A percentile compares a stretch with the other conserved stretches of the same genome.
Conservation (phyloP, 2,797 vertebrate genomes). For the Pogoniulus pusillus region DNA sequence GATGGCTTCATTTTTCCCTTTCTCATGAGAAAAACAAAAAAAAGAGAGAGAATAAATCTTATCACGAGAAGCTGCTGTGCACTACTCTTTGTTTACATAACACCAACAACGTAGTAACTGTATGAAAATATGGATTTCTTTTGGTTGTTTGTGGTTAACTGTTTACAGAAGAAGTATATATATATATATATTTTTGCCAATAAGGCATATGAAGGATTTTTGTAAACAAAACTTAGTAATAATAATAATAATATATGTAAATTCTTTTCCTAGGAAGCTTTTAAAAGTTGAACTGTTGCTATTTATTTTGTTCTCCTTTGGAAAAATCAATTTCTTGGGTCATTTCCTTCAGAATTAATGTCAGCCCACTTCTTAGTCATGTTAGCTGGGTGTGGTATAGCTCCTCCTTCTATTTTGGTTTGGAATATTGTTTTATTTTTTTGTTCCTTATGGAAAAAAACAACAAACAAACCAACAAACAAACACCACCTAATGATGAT, state of each 20-base stretch:
- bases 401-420: constrained; percentile 48
- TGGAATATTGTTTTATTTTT: constrained; percentile 39
- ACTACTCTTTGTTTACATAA: constrained; percentile 67
- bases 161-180: constrained; percentile 71
- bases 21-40: neutral
- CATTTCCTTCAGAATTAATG: constrained; percentile 42
- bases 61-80: constrained; percentile 41
- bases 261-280: constrained; percentile 55
- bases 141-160: constrained; percentile 52
- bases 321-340: constrained; percentile 30
- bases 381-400: constrained; percentile 45
- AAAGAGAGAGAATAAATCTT: neutral
- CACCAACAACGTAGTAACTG: constrained; percentile 38
- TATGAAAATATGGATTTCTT: constrained; percentile 22
- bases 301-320: constrained; percentile 63
- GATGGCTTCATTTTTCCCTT: neutral
- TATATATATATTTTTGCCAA: constrained; percentile 53
- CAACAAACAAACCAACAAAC: too few relatives aligned
- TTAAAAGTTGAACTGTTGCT: constrained; percentile 41
- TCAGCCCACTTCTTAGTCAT: constrained; percentile 7
- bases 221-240: constrained; percentile 52
- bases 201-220: constrained; percentile 61
- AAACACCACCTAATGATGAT: neutral
- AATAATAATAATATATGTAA: constrained; percentile 44
- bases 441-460: constrained; percentile 35